Conservation (phyloP, 2,888 invertebrate genomes). For the Stenichneumon culpator region DNA sequence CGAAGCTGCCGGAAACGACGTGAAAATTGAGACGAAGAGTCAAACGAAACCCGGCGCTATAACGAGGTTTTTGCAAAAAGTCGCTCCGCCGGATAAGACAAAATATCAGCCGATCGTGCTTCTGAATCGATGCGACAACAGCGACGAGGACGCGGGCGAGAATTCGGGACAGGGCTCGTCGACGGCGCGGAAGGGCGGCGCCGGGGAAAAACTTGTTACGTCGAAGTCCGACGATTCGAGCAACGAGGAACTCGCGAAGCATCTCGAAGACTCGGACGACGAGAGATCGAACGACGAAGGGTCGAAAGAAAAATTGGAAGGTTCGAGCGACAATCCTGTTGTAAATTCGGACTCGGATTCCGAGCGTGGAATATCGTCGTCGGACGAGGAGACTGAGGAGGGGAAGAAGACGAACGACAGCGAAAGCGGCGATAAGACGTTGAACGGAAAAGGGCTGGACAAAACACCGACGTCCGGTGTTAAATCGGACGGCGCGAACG, state of each 20-base stretch:
- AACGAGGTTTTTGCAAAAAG: slow-evolving; percentile 68
- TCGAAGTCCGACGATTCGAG: slow-evolving; percentile 64
- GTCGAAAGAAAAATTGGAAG: slow-evolving; percentile 60
- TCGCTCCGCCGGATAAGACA: slow-evolving; percentile 58
- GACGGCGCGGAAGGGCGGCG: neutral
- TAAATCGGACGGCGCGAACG: slow-evolving; percentile 52
- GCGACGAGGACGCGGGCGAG: slow-evolving; percentile 44
- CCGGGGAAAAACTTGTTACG: slow-evolving; percentile 33
- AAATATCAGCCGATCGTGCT: slow-evolving; percentile 73
- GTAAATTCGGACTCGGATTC: slow-evolving; percentile 69
- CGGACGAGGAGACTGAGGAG: slow-evolving; percentile 72
- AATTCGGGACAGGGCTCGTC: slow-evolving; percentile 18
- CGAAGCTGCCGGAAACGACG: slow-evolving; percentile 52
- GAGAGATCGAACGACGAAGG: slow-evolving; percentile 65
- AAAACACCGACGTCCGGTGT: slow-evolving; percentile 66
- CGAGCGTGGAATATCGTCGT: slow-evolving; percentile 69
- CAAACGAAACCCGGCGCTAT: slow-evolving; percentile 66
- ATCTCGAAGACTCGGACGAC: slow-evolving; percentile 68
- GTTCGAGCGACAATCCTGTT: slow-evolving; percentile 49
- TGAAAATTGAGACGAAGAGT: slow-evolving; percentile 68
- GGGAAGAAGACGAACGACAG: slow-evolving; percentile 63
- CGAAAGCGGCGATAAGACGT: slow-evolving; percentile 38
- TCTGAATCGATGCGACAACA: slow-evolving; percentile 74
- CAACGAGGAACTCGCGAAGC: slow-evolving; percentile 65
- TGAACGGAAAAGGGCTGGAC: slow-evolving; percentile 34